phyloP scores from a whole-genome alignment of 1,140 invertebrate genomes.

The Calliphora vicina region DNA sequence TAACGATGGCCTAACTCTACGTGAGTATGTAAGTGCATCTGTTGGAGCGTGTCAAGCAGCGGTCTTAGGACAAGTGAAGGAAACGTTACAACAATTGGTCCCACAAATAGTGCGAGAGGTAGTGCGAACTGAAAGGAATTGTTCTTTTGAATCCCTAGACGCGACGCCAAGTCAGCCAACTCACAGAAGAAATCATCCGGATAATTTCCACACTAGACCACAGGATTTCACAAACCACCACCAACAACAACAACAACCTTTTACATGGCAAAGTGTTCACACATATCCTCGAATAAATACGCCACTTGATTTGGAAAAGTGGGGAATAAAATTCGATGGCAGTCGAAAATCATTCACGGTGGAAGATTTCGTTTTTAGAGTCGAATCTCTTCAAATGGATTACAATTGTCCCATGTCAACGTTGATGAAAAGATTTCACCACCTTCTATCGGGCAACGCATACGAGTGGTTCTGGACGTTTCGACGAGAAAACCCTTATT shows the following conservation, averaged over 20 bases:
- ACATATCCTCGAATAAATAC: background rate
- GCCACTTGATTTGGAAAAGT: background rate
- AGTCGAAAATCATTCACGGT: background rate
- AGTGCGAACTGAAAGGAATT: background rate
- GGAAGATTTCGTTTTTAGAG: background rate
- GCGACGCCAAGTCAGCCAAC: background rate
- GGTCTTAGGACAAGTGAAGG: background rate
- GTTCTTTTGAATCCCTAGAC: background rate
- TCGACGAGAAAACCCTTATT: background rate
- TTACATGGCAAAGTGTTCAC: background rate
- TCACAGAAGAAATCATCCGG: background rate
- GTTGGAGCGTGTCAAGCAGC: background rate
- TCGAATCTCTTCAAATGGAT: background rate
- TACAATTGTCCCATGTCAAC: background rate
- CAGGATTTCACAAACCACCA: background rate
- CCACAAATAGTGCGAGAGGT: background rate
- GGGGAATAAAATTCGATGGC: conserved; percentile 1
- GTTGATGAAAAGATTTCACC: background rate
- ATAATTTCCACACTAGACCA: background rate
- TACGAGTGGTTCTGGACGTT: conserved; percentile 13
- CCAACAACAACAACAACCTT: background rate
- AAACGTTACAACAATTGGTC: background rate
- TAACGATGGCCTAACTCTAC: background rate
- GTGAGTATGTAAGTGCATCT: background rate
- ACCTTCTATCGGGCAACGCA: background rate